phyloP scores from a whole-genome alignment of 2,113 vertebrate genomes.

The Nymphicus hollandicus region DNA sequence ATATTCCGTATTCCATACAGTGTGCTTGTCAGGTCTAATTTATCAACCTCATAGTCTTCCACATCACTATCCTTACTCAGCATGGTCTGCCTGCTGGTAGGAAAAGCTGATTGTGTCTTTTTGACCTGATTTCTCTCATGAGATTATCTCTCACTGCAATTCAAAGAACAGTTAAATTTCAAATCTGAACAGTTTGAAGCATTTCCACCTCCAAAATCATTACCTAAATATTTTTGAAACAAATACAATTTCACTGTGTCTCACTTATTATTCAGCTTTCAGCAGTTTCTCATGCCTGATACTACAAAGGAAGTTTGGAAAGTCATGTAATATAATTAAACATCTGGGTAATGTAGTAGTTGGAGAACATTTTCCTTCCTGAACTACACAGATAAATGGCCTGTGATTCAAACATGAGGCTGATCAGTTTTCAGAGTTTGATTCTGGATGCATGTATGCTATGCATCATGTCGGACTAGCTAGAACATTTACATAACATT shows the following conservation, averaged over 20 bases:
- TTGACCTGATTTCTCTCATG: background rate
- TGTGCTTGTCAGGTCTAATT: background rate
- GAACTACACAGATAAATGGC: background rate
- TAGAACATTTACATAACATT: slow-evolving; percentile 5
- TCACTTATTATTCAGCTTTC: background rate
- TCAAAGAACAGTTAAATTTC: background rate
- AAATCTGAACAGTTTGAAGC: background rate
- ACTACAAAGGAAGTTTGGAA: background rate
- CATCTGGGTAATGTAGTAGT: background rate
- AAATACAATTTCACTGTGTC: background rate
- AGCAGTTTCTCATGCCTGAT: background rate
- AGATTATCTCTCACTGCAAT: background rate
- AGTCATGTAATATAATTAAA: background rate
- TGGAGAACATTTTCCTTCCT: background rate
- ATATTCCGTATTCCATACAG: background rate
- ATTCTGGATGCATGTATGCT: background rate
- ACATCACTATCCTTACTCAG: background rate
- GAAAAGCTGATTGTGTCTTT: background rate
- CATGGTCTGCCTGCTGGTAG: background rate
- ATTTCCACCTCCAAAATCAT: background rate
- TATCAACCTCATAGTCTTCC: background rate
- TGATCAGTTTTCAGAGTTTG: background rate
- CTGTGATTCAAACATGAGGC: background rate
- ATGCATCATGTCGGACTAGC: background rate
- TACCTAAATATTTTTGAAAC: background rate